These are phyloP conservation scores for Ecliptopera silaceata DNA, from an alignment of 2,888 invertebrate genomes.

Conservation along the genomic window DNA sequence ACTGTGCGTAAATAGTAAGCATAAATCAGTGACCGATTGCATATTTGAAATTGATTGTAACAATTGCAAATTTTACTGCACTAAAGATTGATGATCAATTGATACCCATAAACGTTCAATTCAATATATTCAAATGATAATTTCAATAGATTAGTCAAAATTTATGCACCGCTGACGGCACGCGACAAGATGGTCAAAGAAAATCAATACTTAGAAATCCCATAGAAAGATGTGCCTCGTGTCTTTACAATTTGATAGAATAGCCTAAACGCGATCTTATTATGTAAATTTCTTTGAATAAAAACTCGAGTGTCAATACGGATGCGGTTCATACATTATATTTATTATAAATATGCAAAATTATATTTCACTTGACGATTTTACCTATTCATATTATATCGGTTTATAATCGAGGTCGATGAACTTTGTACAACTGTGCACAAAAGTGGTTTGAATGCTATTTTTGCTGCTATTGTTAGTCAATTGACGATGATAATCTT, in stretches of 20 bases:
- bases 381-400: constrained; percentile 54
- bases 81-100: constrained; percentile 3
- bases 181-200: constrained; percentile 20
- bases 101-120: constrained; percentile 14
- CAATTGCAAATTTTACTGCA: neutral
- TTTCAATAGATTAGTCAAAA: constrained; percentile 31
- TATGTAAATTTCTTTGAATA: constrained; percentile 54
- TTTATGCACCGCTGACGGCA: constrained; percentile 36
- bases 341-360: constrained; percentile 76
- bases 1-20: too few species aligned
- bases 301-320: constrained; percentile 30
- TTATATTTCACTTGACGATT: constrained; percentile 61
- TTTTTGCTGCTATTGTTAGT: constrained; percentile 44
- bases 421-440: constrained; percentile 62
- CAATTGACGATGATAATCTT: constrained; percentile 30
- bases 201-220: constrained; percentile 23
- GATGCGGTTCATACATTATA: constrained; percentile 41
- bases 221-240: constrained; percentile 18
- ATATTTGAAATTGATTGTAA: too few species aligned
- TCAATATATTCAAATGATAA: constrained; percentile 19
- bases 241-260: constrained; percentile 37
- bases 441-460: constrained; percentile 49
- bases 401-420: constrained; percentile 61
- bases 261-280: constrained; percentile 49
- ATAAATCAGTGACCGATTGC: too few species aligned